Evolutionary conservation across 2,113 vertebrate species (phyloP).

Genomic region (Dipodomys ordii): DNA sequence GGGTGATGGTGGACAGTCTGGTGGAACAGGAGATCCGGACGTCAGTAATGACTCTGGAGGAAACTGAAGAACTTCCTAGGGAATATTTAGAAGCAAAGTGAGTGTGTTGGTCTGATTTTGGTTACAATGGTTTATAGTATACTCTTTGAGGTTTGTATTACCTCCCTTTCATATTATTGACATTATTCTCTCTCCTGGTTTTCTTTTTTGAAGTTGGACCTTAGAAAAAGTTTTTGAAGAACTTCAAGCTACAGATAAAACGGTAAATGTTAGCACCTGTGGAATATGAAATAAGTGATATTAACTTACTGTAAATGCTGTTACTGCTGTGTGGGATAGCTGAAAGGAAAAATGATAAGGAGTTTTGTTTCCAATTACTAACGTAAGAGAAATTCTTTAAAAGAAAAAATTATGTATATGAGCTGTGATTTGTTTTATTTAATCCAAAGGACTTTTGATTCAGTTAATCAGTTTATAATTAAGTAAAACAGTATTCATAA

Average conservation of each 20-base stretch:
- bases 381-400: background rate
- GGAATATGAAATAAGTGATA: conserved; percentile 7
- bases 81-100: conserved; percentile 96
- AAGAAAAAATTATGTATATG: background rate
- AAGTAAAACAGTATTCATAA: background rate
- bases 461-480: too few species aligned
- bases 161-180: conserved; percentile 34
- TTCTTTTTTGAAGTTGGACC: conserved; percentile 92
- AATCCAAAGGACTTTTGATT: too few species aligned
- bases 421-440: background rate
- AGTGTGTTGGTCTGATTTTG: conserved; percentile 63
- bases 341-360: conserved; percentile 8
- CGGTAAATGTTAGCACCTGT: conserved; percentile 84
- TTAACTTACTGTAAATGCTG: too few species aligned
- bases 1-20: conserved; percentile 97
- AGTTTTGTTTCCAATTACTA: background rate
- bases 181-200: conserved; percentile 46
- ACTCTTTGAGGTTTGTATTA: background rate
- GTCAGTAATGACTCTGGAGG: conserved; percentile 90
- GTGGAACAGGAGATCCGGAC: conserved; percentile 97
- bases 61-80: conserved; percentile 93
- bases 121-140: background rate
- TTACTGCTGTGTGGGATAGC: background rate
- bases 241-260: conserved; percentile 96
- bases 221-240: conserved; percentile 98